Evolutionary conservation across 2,888 invertebrate species (phyloP).

Genomic region (Suillia variegata): DNA sequence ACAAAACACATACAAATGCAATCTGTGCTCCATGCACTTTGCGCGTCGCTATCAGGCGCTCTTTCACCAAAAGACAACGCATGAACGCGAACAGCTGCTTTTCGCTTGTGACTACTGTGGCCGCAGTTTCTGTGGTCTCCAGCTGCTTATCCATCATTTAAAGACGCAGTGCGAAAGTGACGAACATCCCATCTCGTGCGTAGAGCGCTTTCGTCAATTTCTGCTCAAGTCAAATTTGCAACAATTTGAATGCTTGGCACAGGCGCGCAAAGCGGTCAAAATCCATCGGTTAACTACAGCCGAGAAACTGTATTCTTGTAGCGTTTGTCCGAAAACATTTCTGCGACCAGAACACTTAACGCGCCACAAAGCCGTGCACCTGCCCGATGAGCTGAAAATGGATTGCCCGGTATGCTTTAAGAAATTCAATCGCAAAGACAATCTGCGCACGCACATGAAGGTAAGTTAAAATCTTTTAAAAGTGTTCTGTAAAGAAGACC

Average conservation of each 20-base stretch:
- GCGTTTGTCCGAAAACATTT: constrained; percentile 29
- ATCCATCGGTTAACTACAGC: constrained; percentile 24
- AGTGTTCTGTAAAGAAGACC: background rate
- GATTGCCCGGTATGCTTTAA: constrained; percentile 32
- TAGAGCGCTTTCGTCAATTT: constrained; percentile 32
- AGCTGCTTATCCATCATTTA: constrained; percentile 32
- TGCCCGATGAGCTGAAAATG: constrained; percentile 34
- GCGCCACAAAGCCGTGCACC: constrained; percentile 32
- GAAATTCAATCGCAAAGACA: constrained; percentile 34
- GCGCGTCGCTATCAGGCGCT: constrained; percentile 33
- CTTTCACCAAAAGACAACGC: constrained; percentile 33
- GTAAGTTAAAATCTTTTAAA: background rate
- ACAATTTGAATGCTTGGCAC: constrained; percentile 30
- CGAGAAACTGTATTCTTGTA: constrained; percentile 26
- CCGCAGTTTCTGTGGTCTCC: constrained; percentile 28
- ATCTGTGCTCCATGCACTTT: constrained; percentile 29
- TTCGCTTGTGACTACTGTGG: constrained; percentile 31
- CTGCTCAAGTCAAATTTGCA: constrained; percentile 32
- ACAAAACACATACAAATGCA: constrained; percentile 31
- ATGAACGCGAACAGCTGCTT: constrained; percentile 14
- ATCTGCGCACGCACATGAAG: constrained; percentile 36
- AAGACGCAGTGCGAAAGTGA: constrained; percentile 36
- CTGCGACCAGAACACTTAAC: constrained; percentile 32
- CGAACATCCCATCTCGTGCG: constrained; percentile 31
- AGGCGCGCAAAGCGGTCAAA: constrained; percentile 30